Conservation (phyloP, 2,113 vertebrate species). For the Laticauda laticaudata region DNA sequence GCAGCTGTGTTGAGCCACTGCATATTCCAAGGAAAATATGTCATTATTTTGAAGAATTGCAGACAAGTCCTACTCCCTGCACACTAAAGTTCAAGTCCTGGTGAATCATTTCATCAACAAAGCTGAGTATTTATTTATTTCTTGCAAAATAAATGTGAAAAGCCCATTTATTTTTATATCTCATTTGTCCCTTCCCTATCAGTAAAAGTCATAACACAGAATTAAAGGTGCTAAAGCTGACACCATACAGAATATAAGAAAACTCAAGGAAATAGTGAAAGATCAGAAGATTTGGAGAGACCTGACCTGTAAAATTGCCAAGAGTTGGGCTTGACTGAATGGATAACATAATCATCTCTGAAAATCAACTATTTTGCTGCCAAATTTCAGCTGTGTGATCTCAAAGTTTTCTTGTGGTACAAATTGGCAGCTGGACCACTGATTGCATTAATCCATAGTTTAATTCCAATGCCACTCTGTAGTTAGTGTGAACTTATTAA, state of each 20-base stretch:
- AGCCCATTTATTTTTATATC: not conserved
- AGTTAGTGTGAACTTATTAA: not conserved
- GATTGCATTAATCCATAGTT: not conserved
- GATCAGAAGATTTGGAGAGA: not conserved
- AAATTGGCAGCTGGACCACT: not conserved
- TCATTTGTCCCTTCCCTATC: not conserved
- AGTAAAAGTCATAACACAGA: not conserved
- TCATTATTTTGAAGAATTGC: not conserved
- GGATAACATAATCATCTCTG: not conserved
- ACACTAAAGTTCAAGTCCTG: not conserved
- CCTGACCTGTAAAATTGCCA: not conserved
- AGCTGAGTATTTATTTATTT: not conserved
- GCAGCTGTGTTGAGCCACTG: not conserved
- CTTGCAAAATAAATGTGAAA: not conserved
- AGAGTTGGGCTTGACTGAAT: not conserved
- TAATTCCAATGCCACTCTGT: not conserved
- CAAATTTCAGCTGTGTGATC: not conserved
- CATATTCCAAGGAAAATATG: not conserved
- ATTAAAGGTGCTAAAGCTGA: not conserved
- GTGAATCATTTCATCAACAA: not conserved
- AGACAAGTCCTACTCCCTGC: not conserved
- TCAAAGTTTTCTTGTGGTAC: not conserved
- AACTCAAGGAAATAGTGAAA: not conserved
- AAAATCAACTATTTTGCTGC: not conserved
- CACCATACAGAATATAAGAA: not conserved